Evolutionary conservation across 2,888 invertebrate species (phyloP), one percentile per base, ranked within the genome.

Genomic region (Philaethria dido): DNA sequence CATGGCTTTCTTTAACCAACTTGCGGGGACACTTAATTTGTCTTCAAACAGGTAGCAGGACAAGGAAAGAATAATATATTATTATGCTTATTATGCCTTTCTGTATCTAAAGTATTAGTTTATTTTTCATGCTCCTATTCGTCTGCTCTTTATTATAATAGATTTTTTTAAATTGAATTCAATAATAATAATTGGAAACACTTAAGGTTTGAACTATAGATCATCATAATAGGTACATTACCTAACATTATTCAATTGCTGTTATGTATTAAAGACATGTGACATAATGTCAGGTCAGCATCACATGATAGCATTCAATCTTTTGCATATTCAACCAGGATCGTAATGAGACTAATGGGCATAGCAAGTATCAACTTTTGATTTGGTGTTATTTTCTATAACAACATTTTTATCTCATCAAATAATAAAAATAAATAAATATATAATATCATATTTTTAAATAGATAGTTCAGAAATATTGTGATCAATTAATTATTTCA

Each of bases 221-320:
- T 36, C 33, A 13, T 13, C 20, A 36, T 13, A 13, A 36, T 33
- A 18, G n/a, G n/a, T n/a, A n/a, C n/a, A n/a, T n/a, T 20, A 52
- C 29, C 29, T 20, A 55, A 50, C 20, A 50, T 59, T 25, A 9
- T 39, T 42, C 25, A 59, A 59, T 59, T 50, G 42, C n/a, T 57
- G 16, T 48, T 36, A 57, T 2, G 2, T 22, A 57, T 29, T 22
- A 14, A 25, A 18, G 22, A 45, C 8, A 42, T 48, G 62, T 69
- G 59, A 68, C 16, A 59, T 59, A 55, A 48, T 20, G 45, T 67
- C 57, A 62, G 44, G n/a, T 50, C 63, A 42, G 22, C 57, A 47
- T 63, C 66, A 66, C 11, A 52, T 72, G 75, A 69, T 47, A 52
- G 44, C 5, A 13, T 33, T 62, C 59, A 66, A 69, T 65, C 48